Evolutionary conservation across 1,140 invertebrate genomes (phyloP), one percentile per base, ranked within the genome.

Genomic region (Danaus plexippus): DNA sequence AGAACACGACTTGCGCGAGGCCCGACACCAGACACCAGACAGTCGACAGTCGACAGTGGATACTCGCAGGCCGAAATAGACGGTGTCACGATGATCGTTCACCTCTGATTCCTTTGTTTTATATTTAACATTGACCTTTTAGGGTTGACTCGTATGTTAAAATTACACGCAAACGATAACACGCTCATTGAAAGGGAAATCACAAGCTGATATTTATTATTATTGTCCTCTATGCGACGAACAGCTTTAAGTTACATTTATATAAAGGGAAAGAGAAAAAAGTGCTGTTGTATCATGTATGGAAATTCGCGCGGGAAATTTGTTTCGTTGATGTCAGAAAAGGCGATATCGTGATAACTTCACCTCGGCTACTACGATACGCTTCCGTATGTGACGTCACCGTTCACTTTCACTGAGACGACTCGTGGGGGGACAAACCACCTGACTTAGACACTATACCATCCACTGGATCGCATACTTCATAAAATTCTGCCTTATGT

Each of bases 351-450:
- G 72, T 69, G 65, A 72, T 77, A 69, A 71, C 73, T 77, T 73
- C 74, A 71, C 67, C 71, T 74, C 60, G 66, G 73, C 75, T 69
- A 72, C 72, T 63, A 72, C 58, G 51, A 48, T 72, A 71, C 70
- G 70, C 73, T 81, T 84, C 78, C 78, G 69, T 80, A 67, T 64
- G 59, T 52, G 59, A 54, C 75, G 73, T 77, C 75, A 75, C 71
- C 73, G 50, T 73, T 80, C 77, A 81, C 80, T 84, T 83, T 80
- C 80, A 79, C 77, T 83, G 50, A 48, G 54, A 54, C 61, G 43
- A 64, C 59, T 65, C 63, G 71, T 69, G 68, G 68, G 58, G 64
- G 63, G 63, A 67, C 60, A 32, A 32, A 8, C 22, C 57, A 59
- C 66, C 53, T 64, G 56, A 67, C 65, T 64, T 62, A 53, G 57